Percentiles rank a stretch among this genome's conserved stretches.
Evolutionary conservation across 2,113 vertebrate genomes (phyloP).

Genomic region (Micronycteris hirsuta): DNA sequence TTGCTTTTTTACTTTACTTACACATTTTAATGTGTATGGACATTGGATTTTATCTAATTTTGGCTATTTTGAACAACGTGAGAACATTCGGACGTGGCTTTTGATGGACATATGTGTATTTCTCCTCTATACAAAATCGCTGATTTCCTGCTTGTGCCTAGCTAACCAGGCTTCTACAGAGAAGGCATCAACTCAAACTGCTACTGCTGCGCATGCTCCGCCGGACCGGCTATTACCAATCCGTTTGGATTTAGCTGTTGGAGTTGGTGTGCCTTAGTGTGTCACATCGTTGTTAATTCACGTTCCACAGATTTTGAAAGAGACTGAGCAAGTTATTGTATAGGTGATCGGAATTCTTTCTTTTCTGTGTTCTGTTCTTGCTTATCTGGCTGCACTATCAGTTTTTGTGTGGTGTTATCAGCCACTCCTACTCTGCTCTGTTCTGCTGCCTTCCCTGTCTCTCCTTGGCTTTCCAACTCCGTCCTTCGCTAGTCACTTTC

Average conservation of each 20-base stretch:
- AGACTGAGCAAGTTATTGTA: not conserved
- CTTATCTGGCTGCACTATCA: not conserved
- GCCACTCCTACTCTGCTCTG: not conserved
- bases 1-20: not conserved
- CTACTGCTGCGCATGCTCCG: not conserved
- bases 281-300: not conserved
- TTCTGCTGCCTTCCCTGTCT: not conserved
- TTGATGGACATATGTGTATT: not conserved
- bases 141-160: not conserved
- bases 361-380: not conserved
- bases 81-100: not conserved
- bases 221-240: not conserved
- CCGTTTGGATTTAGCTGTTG: not conserved
- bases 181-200: not conserved
- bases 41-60: not conserved
- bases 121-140: not conserved
- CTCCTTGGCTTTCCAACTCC: not conserved
- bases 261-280: not conserved
- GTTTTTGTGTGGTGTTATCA: not conserved
- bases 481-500: too few species aligned
- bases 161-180: not conserved
- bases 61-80: not conserved
- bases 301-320: not conserved
- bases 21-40: not conserved
- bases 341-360: rapidly evolving